phyloP scores from a whole-genome alignment of 1,140 invertebrate genomes.

The Drosophila nebulosa region DNA sequence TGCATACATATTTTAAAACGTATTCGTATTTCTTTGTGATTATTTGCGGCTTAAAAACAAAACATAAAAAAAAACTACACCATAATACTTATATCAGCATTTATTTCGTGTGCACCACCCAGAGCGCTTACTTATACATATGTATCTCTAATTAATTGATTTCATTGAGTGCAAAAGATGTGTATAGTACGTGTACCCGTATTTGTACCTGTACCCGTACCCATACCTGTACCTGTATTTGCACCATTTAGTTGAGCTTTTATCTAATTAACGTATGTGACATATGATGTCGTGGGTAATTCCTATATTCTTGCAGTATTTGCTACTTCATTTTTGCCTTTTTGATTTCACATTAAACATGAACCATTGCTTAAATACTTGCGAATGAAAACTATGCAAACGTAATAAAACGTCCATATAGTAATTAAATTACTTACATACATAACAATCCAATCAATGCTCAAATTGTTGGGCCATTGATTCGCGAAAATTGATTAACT shows the following conservation, averaged over 20 bases:
- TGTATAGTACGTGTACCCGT: conserved; percentile 19
- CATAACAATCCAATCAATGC: not conserved
- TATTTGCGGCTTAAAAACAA: conserved; percentile 59
- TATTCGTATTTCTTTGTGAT: conserved; percentile 55
- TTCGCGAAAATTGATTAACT: conserved; percentile 34
- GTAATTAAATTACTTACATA: not conserved
- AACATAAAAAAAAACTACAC: conserved; percentile 21
- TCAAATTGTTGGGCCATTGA: not conserved
- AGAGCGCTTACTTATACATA: conserved; percentile 45
- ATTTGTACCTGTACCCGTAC: not conserved
- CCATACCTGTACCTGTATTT: not conserved
- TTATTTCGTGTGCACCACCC: conserved; percentile 62
- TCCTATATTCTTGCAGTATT: conserved; percentile 62
- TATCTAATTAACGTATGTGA: conserved; percentile 39
- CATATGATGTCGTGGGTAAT: conserved; percentile 73
- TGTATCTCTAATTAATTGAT: conserved; percentile 50
- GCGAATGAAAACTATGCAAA: conserved; percentile 65
- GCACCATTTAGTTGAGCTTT: conserved; percentile 25
- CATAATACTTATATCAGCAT: conserved; percentile 23
- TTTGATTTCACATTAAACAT: conserved; percentile 60
- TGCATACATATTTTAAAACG: conserved; percentile 30
- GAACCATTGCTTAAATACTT: conserved; percentile 67
- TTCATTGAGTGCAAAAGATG: conserved; percentile 20
- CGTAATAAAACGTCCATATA: conserved; percentile 45
- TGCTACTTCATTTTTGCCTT: conserved; percentile 46